Percentiles rank a stretch among this genome's conserved stretches.
Conservation (phyloP, 2,888 invertebrate genomes). For the Trachelus iudaicus region DNA sequence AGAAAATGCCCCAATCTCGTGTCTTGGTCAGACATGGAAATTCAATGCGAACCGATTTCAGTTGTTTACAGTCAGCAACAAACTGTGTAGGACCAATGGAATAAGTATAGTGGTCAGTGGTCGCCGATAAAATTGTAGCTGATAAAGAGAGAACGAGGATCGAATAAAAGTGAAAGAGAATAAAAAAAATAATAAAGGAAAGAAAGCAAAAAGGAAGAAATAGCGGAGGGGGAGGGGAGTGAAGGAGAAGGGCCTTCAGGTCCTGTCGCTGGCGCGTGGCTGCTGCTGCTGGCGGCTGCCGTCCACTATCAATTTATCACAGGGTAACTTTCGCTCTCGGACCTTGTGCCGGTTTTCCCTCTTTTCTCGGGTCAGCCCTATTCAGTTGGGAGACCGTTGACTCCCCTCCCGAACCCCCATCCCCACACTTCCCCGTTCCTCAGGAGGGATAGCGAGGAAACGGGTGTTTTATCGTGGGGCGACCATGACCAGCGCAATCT, state of each 20-base stretch:
- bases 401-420: conserved; percentile 19
- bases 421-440: conserved; percentile 12
- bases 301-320: conserved; percentile 65
- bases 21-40: neutral
- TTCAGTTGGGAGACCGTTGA: conserved; percentile 6
- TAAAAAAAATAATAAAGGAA: neutral
- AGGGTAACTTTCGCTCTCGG: conserved; percentile 53
- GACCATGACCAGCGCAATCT: conserved; percentile 62
- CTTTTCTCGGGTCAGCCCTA: conserved; percentile 43
- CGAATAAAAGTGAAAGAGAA: neutral
- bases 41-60: neutral
- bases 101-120: neutral
- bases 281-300: conserved; percentile 38
- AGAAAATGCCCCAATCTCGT: neutral
- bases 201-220: neutral
- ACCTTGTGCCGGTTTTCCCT: conserved; percentile 34
- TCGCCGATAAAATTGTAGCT: neutral
- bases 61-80: neutral
- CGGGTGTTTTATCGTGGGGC: conserved; percentile 18
- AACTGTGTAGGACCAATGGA: neutral
- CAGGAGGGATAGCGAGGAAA: conserved; percentile 24
- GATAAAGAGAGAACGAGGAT: neutral
- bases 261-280: neutral
- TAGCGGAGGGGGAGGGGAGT: neutral
- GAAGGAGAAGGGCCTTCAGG: neutral